phyloP scores from a whole-genome alignment of 2,113 vertebrate genomes.

The Microtus montanus region DNA sequence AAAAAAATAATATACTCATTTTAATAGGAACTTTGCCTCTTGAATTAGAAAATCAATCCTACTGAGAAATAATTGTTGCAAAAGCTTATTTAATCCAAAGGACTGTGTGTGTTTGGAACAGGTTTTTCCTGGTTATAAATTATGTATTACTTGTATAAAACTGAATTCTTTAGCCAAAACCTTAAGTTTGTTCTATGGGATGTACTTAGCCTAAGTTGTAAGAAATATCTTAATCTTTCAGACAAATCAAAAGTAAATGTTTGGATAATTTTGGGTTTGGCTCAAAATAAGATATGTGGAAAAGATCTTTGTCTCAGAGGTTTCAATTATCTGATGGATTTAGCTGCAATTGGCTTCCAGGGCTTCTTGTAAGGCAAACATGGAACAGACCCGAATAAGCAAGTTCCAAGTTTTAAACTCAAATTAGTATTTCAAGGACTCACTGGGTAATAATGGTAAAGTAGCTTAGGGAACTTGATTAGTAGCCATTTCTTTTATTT shows the following conservation, averaged over 20 bases:
- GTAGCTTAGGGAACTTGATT: not conserved
- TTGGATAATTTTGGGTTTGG: not conserved
- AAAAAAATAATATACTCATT: not conserved
- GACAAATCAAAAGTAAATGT: slow-evolving; percentile 35
- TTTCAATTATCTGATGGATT: slow-evolving; percentile 6
- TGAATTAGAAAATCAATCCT: not conserved
- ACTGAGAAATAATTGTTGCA: not conserved
- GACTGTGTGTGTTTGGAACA: not conserved
- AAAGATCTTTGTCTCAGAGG: not conserved
- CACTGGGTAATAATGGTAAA: not conserved
- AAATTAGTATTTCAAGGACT: not conserved
- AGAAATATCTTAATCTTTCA: slow-evolving; percentile 9
- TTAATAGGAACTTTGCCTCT: not conserved
- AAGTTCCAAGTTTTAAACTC: not conserved
- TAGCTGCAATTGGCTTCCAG: not conserved
- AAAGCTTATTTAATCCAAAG: not conserved
- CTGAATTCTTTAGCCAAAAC: not conserved
- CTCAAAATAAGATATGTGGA: not conserved
- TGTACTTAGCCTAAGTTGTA: slow-evolving; percentile 17
- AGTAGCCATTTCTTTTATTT: not conserved
- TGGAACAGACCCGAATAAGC: not conserved
- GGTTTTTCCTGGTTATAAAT: not conserved
- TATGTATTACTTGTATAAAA: not conserved
- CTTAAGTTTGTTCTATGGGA: not conserved
- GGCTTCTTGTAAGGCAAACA: not conserved